These are phyloP conservation scores for Hycleus cichorii DNA, from an alignment of 1,140 invertebrate species.

Conservation along the genomic window DNA sequence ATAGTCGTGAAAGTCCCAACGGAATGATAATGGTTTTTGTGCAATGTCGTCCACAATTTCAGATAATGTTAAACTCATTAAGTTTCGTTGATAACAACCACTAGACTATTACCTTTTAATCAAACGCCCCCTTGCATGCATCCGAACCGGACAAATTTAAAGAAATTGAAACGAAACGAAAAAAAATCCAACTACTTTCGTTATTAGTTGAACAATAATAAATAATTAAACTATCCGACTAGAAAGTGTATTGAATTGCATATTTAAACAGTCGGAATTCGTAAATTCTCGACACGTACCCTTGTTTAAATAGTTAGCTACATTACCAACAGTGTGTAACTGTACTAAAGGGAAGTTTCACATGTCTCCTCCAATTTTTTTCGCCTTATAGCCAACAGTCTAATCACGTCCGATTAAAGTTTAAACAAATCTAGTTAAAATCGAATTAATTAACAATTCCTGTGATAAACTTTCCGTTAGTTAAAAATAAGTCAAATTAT, in stretches of 20 bases:
- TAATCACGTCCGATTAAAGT: slow-evolving; percentile 2
- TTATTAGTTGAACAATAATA: not conserved
- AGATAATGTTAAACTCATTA: slow-evolving; percentile 18
- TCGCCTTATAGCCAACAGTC: not conserved
- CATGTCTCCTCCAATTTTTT: too few species aligned
- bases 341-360: not conserved
- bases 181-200: too few species aligned
- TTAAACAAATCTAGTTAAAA: slow-evolving; percentile 4
- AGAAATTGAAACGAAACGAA: too few species aligned
- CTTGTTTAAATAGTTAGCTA: slow-evolving; percentile 21
- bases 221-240: not conserved
- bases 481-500: too few species aligned
- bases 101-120: too few species aligned
- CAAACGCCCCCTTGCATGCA: too few species aligned
- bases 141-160: too few species aligned
- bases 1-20: not conserved
- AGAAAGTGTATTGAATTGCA: slow-evolving; percentile 16
- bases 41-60: slow-evolving; percentile 9
- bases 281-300: slow-evolving; percentile 16
- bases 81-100: not conserved
- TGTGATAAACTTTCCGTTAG: too few species aligned
- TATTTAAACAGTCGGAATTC: slow-evolving; percentile 18
- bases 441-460: slow-evolving; percentile 4
- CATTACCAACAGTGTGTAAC: slow-evolving; percentile 13
- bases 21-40: slow-evolving; percentile 18